These are phyloP conservation scores for Adelosebastes latens DNA, from an alignment of 2,797 vertebrate species.

Conservation along the genomic window DNA sequence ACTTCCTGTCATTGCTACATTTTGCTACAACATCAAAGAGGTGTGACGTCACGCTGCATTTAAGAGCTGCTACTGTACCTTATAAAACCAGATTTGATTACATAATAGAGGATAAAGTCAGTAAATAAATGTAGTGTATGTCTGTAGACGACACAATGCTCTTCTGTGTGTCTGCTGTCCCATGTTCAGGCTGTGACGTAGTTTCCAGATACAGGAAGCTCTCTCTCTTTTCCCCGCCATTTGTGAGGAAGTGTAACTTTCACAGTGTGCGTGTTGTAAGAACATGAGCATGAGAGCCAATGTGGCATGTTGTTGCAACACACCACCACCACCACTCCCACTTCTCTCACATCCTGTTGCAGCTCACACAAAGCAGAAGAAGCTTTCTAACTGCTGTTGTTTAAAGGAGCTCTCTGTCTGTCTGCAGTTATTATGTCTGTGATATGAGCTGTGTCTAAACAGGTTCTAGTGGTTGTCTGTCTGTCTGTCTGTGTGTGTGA, in stretches of 20 bases:
- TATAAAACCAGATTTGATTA: neutral
- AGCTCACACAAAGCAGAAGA: no score
- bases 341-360: neutral
- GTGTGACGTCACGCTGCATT: neutral
- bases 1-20: constrained; percentile 19
- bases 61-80: neutral
- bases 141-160: constrained; percentile 12
- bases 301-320: constrained; percentile 13
- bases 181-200: constrained; percentile 6
- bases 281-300: neutral
- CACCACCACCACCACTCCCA: constrained; percentile 28
- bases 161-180: constrained; percentile 7
- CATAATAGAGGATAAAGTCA: neutral
- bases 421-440: neutral
- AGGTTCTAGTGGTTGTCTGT: neutral
- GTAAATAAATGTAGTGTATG: neutral
- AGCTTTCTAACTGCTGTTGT: neutral
- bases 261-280: neutral
- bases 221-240: neutral
- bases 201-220: constrained; percentile 36
- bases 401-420: neutral
- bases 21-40: neutral
- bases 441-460: neutral
- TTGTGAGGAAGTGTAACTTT: constrained; percentile 11
- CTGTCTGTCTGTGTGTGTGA: neutral